Evolutionary conservation across 2,888 invertebrate genomes (phyloP).

Genomic region (Drosophila lacicola): DNA sequence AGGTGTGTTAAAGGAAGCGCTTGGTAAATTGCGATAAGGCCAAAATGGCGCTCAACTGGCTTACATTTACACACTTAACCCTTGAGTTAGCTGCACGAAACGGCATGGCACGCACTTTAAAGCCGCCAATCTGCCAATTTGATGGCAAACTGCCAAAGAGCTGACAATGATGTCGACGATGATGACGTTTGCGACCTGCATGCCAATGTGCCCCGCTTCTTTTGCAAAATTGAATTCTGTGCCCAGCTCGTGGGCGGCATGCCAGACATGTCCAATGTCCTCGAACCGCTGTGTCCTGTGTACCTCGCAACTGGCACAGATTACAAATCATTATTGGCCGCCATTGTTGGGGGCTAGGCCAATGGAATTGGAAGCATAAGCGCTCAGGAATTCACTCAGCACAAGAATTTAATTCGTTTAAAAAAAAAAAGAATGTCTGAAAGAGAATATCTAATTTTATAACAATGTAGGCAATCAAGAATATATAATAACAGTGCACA

Average conservation of each 20-base stretch:
- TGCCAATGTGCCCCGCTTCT: slow-evolving; percentile 53
- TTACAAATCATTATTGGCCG: slow-evolving; percentile 66
- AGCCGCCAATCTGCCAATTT: slow-evolving; percentile 65
- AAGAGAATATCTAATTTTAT: not conserved
- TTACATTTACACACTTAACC: slow-evolving; percentile 65
- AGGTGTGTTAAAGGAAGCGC: slow-evolving; percentile 54
- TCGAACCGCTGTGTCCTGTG: slow-evolving; percentile 15
- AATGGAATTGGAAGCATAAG: slow-evolving; percentile 28
- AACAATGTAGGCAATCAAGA: not conserved
- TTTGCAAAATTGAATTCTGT: slow-evolving; percentile 60
- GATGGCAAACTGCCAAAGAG: slow-evolving; percentile 71
- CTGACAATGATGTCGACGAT: slow-evolving; percentile 62
- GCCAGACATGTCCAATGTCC: slow-evolving; percentile 27
- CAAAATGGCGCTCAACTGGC: slow-evolving; percentile 54
- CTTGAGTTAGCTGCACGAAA: slow-evolving; percentile 27
- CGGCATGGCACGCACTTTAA: slow-evolving; percentile 67
- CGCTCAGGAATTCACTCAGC: slow-evolving; percentile 6
- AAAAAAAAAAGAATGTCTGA: slow-evolving; percentile 2
- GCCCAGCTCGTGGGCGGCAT: slow-evolving; percentile 44
- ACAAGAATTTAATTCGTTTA: slow-evolving; percentile 18
- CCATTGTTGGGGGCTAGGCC: slow-evolving; percentile 34
- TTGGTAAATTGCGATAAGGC: slow-evolving; percentile 75
- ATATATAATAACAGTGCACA: too few species aligned
- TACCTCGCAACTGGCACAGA: slow-evolving; percentile 48
- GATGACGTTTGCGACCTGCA: slow-evolving; percentile 62